phyloP scores from a whole-genome alignment of 2,888 invertebrate species.

The Mylabris sibirica region DNA sequence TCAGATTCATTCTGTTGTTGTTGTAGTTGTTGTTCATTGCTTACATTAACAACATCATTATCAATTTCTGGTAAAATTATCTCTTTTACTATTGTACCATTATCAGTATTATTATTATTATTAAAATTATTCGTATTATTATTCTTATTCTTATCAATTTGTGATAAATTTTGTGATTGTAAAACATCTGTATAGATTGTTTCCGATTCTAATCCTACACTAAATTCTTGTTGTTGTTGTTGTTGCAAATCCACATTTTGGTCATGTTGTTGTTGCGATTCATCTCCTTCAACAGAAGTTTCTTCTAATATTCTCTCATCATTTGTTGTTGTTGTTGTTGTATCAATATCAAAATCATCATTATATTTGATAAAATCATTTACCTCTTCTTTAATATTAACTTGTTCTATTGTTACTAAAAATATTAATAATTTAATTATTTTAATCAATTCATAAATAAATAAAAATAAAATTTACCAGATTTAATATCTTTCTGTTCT shows the following conservation, averaged over 20 bases:
- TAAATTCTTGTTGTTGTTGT: neutral
- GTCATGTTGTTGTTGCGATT: neutral
- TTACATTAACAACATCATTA: neutral
- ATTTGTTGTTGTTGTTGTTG: constrained; percentile 19
- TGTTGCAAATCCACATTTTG: neutral
- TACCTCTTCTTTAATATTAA: constrained; percentile 6
- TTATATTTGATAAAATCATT: constrained; percentile 5
- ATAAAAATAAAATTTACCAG: constrained; percentile 26
- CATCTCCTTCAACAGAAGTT: neutral
- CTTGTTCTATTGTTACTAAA: neutral
- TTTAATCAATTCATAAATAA: too few relatives aligned
- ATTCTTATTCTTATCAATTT: neutral
- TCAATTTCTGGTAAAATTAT: neutral
- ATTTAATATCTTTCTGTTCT: constrained; percentile 33
- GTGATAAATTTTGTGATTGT: neutral
- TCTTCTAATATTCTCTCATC: neutral
- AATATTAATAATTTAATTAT: constrained; percentile 2
- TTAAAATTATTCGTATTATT: neutral
- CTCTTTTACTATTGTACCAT: neutral
- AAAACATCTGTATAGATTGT: neutral
- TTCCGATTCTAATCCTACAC: neutral
- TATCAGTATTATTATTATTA: neutral
- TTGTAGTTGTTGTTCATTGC: too few relatives aligned
- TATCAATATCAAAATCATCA: constrained; percentile 4
- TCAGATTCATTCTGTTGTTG: constrained; percentile 42